Conservation (phyloP, 2,113 vertebrate genomes). For the Pedetes capensis region DNA sequence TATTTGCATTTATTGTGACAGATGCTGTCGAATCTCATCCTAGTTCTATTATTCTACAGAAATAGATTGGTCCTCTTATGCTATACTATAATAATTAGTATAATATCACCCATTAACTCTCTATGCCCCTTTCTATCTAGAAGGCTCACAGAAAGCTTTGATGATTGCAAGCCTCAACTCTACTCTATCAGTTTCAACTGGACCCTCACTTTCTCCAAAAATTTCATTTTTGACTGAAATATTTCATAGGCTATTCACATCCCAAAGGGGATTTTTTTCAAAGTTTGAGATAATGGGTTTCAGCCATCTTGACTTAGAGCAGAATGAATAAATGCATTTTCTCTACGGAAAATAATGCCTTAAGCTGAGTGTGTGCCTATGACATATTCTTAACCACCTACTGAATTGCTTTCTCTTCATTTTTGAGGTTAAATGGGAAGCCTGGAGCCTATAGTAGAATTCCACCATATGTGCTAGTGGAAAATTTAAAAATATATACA, state of each 20-base stretch:
- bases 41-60: constrained; percentile 74
- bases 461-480: constrained; percentile 45
- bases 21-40: constrained; percentile 75
- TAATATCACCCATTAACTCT: constrained; percentile 73
- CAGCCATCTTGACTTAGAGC: constrained; percentile 76
- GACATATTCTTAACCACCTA: constrained; percentile 74
- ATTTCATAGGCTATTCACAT: constrained; percentile 70
- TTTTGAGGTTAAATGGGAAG: constrained; percentile 74
- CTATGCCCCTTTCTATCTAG: constrained; percentile 55
- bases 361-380: constrained; percentile 75
- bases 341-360: constrained; percentile 77
- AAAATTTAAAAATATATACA: constrained; percentile 53
- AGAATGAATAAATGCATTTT: constrained; percentile 80
- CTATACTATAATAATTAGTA: constrained; percentile 78
- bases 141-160: constrained; percentile 61
- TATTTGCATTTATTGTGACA: constrained; percentile 81
- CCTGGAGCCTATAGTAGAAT: constrained; percentile 61
- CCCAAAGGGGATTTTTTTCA: constrained; percentile 67
- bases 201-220: constrained; percentile 59
- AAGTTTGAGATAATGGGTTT: constrained; percentile 74
- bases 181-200: constrained; percentile 47
- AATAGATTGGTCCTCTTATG: constrained; percentile 68
- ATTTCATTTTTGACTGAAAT: constrained; percentile 72
- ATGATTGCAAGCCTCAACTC: constrained; percentile 56
- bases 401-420: constrained; percentile 75